These are phyloP conservation scores for Eupeodes latifasciatus DNA, from an alignment of 2,888 invertebrate genomes.

Conservation along the genomic window DNA sequence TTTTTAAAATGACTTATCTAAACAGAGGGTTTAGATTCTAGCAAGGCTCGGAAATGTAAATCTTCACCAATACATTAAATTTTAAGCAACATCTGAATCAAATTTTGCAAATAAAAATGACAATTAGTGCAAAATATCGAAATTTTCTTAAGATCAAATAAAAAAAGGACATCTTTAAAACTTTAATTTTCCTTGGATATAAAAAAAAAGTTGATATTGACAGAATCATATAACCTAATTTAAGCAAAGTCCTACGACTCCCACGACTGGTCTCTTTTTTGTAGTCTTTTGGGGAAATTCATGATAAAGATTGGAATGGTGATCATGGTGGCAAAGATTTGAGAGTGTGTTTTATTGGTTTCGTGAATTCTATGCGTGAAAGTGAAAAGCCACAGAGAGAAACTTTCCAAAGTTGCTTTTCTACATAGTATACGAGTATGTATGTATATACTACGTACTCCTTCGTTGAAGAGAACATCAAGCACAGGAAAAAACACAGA, in stretches of 20 bases:
- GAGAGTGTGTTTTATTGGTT: constrained; percentile 74
- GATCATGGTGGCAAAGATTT: constrained; percentile 66
- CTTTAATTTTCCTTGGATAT: no score
- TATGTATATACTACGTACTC: not conserved
- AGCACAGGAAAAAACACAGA: constrained; percentile 12
- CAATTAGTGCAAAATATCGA: no score
- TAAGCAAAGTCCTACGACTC: constrained; percentile 14
- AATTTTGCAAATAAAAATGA: no score
- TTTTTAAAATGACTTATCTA: no score
- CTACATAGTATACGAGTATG: not conserved
- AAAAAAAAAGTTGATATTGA: not conserved
- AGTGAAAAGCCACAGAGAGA: constrained; percentile 71
- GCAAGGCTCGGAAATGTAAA: no score
- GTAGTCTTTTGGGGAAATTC: not conserved
- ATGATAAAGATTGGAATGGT: constrained; percentile 44
- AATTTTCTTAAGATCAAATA: no score
- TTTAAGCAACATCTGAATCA: no score
- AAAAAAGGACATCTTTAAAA: no score
- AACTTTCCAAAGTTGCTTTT: constrained; percentile 53
- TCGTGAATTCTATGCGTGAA: constrained; percentile 55
- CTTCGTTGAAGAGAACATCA: constrained; percentile 23
- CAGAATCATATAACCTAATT: constrained; percentile 6
- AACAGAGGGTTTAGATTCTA: no score
- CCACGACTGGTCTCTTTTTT: not conserved
- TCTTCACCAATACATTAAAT: no score